These are phyloP conservation scores for Flexamia atlantica DNA, from an alignment of 2,888 invertebrate genomes.

Conservation along the genomic window DNA sequence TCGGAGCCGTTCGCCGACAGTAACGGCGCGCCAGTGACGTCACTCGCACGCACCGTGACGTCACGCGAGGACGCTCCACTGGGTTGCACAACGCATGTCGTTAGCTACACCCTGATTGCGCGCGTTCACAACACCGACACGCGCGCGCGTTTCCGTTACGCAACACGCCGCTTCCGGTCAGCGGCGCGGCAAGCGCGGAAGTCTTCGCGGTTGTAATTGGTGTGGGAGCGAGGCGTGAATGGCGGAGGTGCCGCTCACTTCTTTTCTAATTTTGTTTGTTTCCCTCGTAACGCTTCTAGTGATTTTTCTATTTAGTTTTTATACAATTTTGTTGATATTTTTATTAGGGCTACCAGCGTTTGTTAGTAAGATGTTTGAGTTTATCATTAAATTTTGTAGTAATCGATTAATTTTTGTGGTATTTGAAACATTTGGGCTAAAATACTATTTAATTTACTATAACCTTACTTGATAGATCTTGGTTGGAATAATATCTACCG, in stretches of 20 bases:
- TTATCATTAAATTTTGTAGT: no score
- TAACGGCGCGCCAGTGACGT: not conserved
- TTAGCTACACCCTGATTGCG: constrained; percentile 15
- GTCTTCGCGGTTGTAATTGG: not conserved
- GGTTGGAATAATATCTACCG: no score
- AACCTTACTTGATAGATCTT: no score
- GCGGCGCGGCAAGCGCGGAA: not conserved
- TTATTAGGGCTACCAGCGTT: no score
- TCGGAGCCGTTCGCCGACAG: no score
- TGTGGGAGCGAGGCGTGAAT: constrained; percentile 7
- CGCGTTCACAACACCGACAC: constrained; percentile 10
- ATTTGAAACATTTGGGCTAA: no score
- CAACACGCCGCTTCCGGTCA: constrained; percentile 13
- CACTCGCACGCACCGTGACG: not conserved
- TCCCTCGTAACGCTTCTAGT: not conserved
- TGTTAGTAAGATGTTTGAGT: no score
- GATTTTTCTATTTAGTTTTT: not conserved
- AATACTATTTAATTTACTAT: no score
- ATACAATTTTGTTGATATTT: no score
- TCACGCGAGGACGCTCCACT: not conserved
- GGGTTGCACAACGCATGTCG: not conserved
- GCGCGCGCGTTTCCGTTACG: constrained; percentile 21
- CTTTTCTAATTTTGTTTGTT: no score
- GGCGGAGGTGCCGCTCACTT: not conserved
- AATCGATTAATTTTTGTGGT: no score